These are phyloP conservation scores for Porites rus DNA, from an alignment of 92 coral and sea anemone genomes.

Conservation along the genomic window DNA sequence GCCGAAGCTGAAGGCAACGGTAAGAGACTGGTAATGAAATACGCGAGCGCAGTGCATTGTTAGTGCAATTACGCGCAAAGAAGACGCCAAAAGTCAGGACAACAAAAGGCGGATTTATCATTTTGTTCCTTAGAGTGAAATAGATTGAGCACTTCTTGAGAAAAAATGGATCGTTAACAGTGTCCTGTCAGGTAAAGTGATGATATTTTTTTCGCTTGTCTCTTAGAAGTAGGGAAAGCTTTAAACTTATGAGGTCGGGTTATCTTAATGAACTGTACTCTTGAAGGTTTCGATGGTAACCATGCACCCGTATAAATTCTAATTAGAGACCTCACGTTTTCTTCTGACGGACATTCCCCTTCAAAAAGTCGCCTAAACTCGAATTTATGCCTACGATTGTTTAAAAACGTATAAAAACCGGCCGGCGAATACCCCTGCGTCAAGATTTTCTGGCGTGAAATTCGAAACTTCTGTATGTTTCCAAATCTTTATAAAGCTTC, in stretches of 20 bases:
- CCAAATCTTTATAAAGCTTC: not conserved
- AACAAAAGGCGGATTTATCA: constrained; percentile 40
- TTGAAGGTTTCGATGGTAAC: constrained; percentile 52
- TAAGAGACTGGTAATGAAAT: constrained; percentile 17
- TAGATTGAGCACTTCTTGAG: constrained; percentile 5
- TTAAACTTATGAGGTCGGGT: not conserved
- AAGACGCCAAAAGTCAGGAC: constrained; percentile 64
- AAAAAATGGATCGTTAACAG: constrained; percentile 22
- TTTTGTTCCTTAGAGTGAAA: not conserved
- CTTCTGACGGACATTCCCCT: not conserved
- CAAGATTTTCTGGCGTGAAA: constrained; percentile 17
- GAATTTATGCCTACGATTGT: no score
- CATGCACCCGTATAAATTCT: not conserved
- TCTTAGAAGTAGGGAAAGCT: not conserved
- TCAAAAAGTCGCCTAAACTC: constrained; percentile 13
- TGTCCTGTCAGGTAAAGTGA: constrained; percentile 1
- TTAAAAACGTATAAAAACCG: not conserved
- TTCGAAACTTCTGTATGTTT: constrained; percentile 2
- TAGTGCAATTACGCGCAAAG: constrained; percentile 16
- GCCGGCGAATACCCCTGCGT: not conserved
- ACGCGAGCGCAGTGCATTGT: constrained; percentile 43
- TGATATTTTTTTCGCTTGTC: not conserved
- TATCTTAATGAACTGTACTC: constrained; percentile 4
- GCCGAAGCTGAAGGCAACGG: constrained; percentile 53
- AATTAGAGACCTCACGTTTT: not conserved